phyloP scores from a whole-genome alignment of 64 coral and sea anemone genomes.

The Orbicella faveolata region DNA sequence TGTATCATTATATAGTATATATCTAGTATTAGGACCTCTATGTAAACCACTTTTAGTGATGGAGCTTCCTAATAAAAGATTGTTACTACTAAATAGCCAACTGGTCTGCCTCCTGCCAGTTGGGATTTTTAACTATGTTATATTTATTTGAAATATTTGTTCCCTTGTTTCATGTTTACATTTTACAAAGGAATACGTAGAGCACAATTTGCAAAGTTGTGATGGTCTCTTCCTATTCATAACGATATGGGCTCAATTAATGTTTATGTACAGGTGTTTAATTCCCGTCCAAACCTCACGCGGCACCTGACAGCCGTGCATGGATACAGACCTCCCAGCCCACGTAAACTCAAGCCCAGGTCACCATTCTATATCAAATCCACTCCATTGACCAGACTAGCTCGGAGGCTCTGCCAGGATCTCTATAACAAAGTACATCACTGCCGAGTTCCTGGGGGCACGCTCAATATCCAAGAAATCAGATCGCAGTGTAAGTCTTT shows the following conservation, averaged over 20 bases:
- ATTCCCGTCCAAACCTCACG: slow-evolving; percentile 79
- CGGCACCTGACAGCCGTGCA: slow-evolving; percentile 86
- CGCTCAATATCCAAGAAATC: slow-evolving; percentile 75
- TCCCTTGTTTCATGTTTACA: too few species aligned
- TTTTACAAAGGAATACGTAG: too few species aligned
- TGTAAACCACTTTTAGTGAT: too few species aligned
- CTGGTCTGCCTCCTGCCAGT: too few species aligned
- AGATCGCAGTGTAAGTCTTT: slow-evolving; percentile 78
- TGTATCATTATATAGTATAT: too few species aligned
- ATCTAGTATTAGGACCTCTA: too few species aligned
- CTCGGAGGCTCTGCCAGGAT: slow-evolving; percentile 84
- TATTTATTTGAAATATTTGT: too few species aligned
- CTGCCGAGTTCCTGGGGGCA: slow-evolving; percentile 55
- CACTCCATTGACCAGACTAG: slow-evolving; percentile 71
- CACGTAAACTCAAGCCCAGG: slow-evolving; percentile 85
- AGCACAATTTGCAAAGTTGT: too few species aligned
- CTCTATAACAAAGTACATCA: slow-evolving; percentile 71
- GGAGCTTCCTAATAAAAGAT: too few species aligned
- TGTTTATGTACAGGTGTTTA: slow-evolving; percentile 74
- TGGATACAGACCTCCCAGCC: slow-evolving; percentile 89
- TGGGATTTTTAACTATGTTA: too few species aligned
- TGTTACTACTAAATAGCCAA: too few species aligned
- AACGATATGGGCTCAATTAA: background rate
- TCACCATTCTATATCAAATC: slow-evolving; percentile 92
- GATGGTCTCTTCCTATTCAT: too few species aligned